Conservation (phyloP, 2,888 invertebrate species). For the Phasia obesa region DNA sequence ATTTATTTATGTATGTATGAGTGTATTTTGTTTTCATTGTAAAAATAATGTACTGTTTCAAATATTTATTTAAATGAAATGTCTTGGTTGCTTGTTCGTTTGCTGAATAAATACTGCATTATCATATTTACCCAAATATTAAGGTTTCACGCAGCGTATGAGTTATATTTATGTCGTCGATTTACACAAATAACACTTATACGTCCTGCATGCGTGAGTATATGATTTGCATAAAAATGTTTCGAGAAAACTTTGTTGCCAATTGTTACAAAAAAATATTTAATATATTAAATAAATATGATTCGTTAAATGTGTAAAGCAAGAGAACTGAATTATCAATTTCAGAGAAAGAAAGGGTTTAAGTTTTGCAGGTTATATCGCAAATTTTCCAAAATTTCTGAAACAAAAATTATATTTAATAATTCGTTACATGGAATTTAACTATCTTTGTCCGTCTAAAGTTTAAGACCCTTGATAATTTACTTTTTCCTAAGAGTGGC, state of each 20-base stretch:
- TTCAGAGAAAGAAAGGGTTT: too few relatives aligned
- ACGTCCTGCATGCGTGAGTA: constrained; percentile 4
- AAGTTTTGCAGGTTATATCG: too few relatives aligned
- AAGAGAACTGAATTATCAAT: too few relatives aligned
- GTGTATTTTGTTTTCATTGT: background rate
- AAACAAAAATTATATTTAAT: too few relatives aligned
- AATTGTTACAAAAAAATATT: background rate
- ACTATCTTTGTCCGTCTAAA: too few relatives aligned
- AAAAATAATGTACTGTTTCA: background rate
- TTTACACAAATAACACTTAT: background rate
- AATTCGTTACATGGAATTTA: too few relatives aligned
- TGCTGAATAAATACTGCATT: background rate
- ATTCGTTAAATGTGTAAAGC: too few relatives aligned
- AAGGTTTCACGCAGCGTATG: constrained; percentile 19
- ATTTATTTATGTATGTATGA: too few relatives aligned
- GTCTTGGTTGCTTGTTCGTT: background rate
- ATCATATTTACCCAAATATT: background rate
- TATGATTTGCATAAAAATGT: background rate
- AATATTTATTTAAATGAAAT: constrained; percentile 6
- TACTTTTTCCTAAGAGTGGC: too few relatives aligned
- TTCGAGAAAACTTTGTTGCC: background rate
- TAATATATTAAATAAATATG: too few relatives aligned
- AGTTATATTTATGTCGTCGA: constrained; percentile 3
- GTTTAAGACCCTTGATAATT: too few relatives aligned
- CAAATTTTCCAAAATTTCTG: too few relatives aligned